Base-by-base conservation (phyloP, 2,888 invertebrate genomes). In the Globia sparganii region DNA sequence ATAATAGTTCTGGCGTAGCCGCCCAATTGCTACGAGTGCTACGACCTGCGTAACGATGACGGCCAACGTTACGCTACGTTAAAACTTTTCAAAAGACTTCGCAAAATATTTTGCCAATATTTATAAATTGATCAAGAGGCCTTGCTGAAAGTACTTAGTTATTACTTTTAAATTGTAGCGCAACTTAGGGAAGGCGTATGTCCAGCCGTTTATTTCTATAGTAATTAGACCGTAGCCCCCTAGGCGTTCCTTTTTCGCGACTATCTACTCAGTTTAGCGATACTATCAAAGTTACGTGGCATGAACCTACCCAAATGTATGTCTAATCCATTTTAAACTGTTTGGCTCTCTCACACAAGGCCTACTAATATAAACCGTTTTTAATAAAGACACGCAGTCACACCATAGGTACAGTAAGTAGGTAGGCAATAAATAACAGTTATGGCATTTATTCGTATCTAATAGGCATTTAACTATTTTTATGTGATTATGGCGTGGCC, bases 401-500 rank as follows among this genome's bases (percentile, higher is more conserved):
- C 62, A 61, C 56, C 49, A 31, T n/a, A 58, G 21, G 43, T 82
- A 61, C 53, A 81, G 34, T 81, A 81, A 62, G 67, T 64, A 81
- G 49, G 76, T 34, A 70, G 53, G 58, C 28, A 78, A 84, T 71
- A 75, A 71, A 82, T 71, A 84, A 85, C 83, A 78, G 83, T 84
- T 85, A 78, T 85, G 70, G 66, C 86, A 78, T 82, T 80, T 84
- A 84, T 66, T 65, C 75, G 72, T 85, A 34, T 64, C 66, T 70
- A 78, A 85, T 72, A 70, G 25, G 74, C 83, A 64, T 85, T 62
- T 9, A 21, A 81, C 72, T 67, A 73, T 66, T 72, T 79, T 69
- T 49, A 68, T 58, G 46, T 72, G 77, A 81, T 72, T 83, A 64
- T 68, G 53, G 72, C 73, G 77, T 77, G 40, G 13, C 62, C 40